These are phyloP conservation scores for Holacanthus passer DNA, from an alignment of 2,113 vertebrate species.

Conservation along the genomic window DNA sequence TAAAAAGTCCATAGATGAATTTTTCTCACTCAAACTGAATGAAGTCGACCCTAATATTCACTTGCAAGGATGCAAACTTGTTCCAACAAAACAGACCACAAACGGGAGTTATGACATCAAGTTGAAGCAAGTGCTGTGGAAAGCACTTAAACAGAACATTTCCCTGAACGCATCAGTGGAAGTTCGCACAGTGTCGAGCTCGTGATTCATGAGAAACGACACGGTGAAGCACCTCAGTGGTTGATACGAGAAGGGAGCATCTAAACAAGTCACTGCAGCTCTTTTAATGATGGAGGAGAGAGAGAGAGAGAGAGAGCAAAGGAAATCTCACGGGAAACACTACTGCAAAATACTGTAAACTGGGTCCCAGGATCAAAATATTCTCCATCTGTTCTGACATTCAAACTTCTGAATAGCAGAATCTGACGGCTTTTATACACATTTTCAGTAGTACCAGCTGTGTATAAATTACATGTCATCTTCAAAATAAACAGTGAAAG, in stretches of 20 bases:
- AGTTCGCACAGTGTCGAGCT: neutral
- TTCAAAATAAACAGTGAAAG: too few species aligned
- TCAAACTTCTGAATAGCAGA: neutral
- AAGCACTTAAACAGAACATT: neutral
- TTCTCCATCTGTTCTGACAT: neutral
- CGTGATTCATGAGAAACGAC: neutral
- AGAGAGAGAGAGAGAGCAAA: neutral
- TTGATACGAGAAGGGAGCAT: neutral
- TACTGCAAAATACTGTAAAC: neutral
- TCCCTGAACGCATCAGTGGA: neutral
- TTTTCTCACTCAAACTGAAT: neutral
- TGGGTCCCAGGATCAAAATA: neutral
- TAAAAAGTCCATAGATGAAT: neutral
- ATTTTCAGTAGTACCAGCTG: too few species aligned
- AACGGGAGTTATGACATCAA: slow-evolving; percentile 15
- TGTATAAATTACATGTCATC: too few species aligned
- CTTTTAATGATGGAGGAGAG: neutral
- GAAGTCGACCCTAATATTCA: neutral
- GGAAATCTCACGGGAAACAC: neutral
- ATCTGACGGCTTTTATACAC: neutral
- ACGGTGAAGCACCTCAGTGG: neutral
- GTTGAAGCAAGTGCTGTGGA: slow-evolving; percentile 31
- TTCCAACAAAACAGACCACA: slow-evolving; percentile 38
- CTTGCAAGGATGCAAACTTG: slow-evolving; percentile 9
- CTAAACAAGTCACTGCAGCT: neutral